phyloP scores from a whole-genome alignment of 1,140 invertebrate species.

The Eriocheir sinensis region DNA sequence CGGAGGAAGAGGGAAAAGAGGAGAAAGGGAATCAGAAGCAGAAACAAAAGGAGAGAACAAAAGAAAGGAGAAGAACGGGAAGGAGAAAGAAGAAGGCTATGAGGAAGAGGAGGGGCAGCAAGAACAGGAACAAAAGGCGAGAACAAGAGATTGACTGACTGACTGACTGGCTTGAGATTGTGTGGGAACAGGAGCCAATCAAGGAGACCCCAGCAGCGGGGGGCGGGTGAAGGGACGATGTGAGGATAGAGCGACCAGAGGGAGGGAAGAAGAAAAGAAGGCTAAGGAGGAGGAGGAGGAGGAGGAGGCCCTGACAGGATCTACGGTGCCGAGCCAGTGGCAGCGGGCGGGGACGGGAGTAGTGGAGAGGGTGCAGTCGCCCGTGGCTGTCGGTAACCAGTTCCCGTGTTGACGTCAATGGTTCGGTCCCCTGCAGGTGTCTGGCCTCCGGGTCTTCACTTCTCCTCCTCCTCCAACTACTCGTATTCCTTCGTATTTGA shows the following conservation, averaged over 20 bases:
- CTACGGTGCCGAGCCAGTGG: not conserved
- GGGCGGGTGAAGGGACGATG: not conserved
- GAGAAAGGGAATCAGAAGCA: not conserved
- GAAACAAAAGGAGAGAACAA: not conserved
- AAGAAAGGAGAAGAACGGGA: not conserved
- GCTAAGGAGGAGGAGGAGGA: not conserved
- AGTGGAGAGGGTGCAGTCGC: not conserved
- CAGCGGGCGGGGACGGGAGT: not conserved
- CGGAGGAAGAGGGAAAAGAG: not conserved
- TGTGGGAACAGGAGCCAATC: not conserved
- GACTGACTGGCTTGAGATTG: not conserved
- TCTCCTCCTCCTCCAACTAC: not conserved
- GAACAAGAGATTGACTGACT: not conserved
- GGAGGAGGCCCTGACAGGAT: not conserved
- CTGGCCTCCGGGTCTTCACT: not conserved
- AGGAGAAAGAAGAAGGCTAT: not conserved
- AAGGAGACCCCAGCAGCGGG: not conserved
- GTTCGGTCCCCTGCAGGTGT: slow-evolving; percentile 2
- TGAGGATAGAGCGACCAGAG: not conserved
- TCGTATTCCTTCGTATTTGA: too few relatives aligned
- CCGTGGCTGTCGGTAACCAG: slow-evolving; percentile 19
- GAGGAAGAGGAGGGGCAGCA: not conserved
- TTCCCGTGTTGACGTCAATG: not conserved
- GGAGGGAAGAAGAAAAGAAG: not conserved
- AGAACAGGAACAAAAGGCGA: not conserved